A percentile compares a stretch with the other conserved stretches of the same genome.
Conservation (phyloP, 2,888 invertebrate species). For the Charanyca ferruginea region DNA sequence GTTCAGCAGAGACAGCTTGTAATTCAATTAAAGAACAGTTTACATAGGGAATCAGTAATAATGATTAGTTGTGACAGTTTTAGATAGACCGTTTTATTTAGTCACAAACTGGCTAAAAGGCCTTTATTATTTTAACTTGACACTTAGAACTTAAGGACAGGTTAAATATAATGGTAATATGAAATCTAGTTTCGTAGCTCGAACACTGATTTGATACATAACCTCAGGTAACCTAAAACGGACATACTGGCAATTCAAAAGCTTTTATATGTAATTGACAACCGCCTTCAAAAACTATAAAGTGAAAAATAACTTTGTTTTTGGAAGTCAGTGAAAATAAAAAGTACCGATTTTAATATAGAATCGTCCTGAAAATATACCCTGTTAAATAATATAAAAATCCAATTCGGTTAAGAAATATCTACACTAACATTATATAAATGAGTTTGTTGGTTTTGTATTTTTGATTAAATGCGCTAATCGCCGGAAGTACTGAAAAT, state of each 20-base stretch:
- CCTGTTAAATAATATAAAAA: too few relatives aligned
- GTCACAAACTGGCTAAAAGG: not conserved
- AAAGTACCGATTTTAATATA: too few relatives aligned
- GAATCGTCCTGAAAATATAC: too few relatives aligned
- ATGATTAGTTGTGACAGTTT: constrained; percentile 31
- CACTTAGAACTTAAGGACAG: not conserved
- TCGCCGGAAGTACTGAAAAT: too few relatives aligned
- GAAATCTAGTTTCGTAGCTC: too few relatives aligned
- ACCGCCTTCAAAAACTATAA: not conserved
- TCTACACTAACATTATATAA: too few relatives aligned
- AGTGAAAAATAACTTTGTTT: not conserved
- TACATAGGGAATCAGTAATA: not conserved
- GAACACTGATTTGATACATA: not conserved
- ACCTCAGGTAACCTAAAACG: not conserved
- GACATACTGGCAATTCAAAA: too few relatives aligned
- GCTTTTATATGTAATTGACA: not conserved
- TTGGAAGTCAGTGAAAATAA: too few relatives aligned
- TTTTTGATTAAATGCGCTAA: too few relatives aligned
- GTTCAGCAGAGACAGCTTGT: constrained; percentile 64
- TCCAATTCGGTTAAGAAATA: too few relatives aligned
- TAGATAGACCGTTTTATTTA: constrained; percentile 6
- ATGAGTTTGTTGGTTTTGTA: too few relatives aligned
- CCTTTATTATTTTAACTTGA: not conserved
- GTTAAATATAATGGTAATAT: too few relatives aligned
- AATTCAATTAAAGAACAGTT: constrained; percentile 65